Conservation (phyloP, 1,140 invertebrate genomes). For the Cheumatopsyche charites region DNA sequence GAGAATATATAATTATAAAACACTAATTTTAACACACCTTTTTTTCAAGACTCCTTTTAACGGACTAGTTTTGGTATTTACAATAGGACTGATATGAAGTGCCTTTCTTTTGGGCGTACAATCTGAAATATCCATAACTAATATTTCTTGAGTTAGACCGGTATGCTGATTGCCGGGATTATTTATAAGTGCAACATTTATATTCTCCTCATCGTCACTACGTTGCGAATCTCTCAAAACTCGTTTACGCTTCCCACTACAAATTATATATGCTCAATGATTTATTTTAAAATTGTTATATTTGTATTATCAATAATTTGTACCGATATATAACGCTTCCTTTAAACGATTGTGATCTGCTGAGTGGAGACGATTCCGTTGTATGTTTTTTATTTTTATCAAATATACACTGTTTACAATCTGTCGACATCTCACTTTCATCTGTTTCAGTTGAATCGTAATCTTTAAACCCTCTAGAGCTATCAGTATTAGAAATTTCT, state of each 20-base stretch:
- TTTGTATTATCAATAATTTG: not conserved
- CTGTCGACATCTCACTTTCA: slow-evolving; percentile 33
- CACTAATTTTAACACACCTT: slow-evolving; percentile 50
- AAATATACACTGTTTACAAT: slow-evolving; percentile 42
- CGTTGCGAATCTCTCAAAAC: slow-evolving; percentile 57
- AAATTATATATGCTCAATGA: slow-evolving; percentile 41
- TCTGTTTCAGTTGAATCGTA: slow-evolving; percentile 50
- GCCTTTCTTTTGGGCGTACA: slow-evolving; percentile 65
- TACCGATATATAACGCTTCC: slow-evolving; percentile 56
- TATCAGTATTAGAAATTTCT: slow-evolving; percentile 54
- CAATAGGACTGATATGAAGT: slow-evolving; percentile 55
- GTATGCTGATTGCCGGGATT: slow-evolving; percentile 60
- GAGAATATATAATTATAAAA: not conserved
- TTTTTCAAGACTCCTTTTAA: slow-evolving; percentile 65
- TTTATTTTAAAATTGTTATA: not conserved
- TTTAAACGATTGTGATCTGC: slow-evolving; percentile 58
- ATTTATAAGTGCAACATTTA: slow-evolving; percentile 45
- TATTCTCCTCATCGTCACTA: slow-evolving; percentile 50
- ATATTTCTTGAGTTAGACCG: slow-evolving; percentile 73
- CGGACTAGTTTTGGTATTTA: slow-evolving; percentile 61
- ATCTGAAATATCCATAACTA: slow-evolving; percentile 60
- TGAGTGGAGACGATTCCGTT: slow-evolving; percentile 58
- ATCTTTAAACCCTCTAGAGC: slow-evolving; percentile 53
- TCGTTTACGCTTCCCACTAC: slow-evolving; percentile 64
- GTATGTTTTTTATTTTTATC: slow-evolving; percentile 31